Conservation (phyloP, 37 sponge, comb jelly and placozoan genomes). For the Theonella swinhoei region DNA sequence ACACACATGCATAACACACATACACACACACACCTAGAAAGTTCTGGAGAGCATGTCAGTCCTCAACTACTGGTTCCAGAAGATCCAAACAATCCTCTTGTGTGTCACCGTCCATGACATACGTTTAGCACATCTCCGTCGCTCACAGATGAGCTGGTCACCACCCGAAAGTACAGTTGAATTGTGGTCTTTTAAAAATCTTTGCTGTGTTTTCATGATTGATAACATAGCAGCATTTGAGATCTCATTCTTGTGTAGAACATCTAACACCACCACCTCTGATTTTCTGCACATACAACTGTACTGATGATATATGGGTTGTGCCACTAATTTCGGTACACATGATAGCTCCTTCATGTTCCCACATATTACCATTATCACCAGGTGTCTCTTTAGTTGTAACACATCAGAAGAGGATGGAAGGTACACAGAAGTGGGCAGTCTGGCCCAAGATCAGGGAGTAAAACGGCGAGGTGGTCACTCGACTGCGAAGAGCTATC, state of each 20-base stretch:
- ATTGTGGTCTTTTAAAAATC: no score
- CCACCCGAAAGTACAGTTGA: no score
- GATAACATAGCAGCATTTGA: no score
- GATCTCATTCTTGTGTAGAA: no score
- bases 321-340: not conserved
- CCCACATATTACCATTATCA: not conserved
- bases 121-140: no score
- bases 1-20: not conserved
- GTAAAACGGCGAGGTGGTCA: not conserved
- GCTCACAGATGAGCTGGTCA: no score
- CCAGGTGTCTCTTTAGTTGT: not conserved
- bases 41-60: slow-evolving; percentile 21
- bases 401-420: not conserved
- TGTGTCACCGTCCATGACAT: slow-evolving; percentile 28
- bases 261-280: no score
- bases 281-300: not conserved
- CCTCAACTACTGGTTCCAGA: slow-evolving; percentile 28
- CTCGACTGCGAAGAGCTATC: not conserved
- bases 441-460: not conserved
- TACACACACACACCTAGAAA: slow-evolving; percentile 5
- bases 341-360: not conserved
- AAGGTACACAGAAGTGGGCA: not conserved
- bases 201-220: no score
- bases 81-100: slow-evolving; percentile 9
- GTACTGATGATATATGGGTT: not conserved